Evolutionary conservation across 2,888 invertebrate species (phyloP), one percentile per base, ranked within the genome.

Genomic region (Apeira syringaria): DNA sequence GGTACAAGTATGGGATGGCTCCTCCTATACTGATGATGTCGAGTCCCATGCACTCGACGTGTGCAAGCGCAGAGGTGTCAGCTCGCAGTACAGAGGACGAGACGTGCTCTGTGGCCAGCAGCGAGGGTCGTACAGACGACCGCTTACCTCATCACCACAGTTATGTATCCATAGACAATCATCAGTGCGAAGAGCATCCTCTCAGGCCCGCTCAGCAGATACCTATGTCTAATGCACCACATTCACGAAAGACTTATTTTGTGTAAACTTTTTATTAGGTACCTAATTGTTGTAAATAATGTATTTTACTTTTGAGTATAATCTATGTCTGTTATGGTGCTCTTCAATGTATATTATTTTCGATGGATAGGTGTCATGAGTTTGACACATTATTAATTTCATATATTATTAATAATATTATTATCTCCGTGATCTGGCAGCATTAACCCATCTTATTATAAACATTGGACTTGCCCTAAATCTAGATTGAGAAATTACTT

Each of bases 11-110:
- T 51, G 89, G 88, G 51, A 88, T 88, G 83, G 82, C 84, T 44
- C 87, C 88, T 10, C 88, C 89, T 30, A 86, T 86, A 49, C 68
- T 88, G 59, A 88, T 92, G 80, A 92, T 92, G 78, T 92, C 92
- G 31, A 92, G 92, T 56, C 92, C 92, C 25, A 90, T 92, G 78
- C 92, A 93, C 64, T 92, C 92, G 52, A 83, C 87, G 3, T 88
- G 89, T 50, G 89, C 88, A 25, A 89, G 89, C 56, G 92, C 92
- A 28, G 92, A 92, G 77, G 92, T 92, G 50, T 92, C 92, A 5
- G 92, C 90, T 10, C 82, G 92, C 44, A 90, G 92, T 48, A 92
- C 92, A 35, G 92, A 92, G 76, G 92, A 92, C 69, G 92, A 92
- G 79, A 92, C 92, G 43, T 92, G 92, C 53, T 92, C 92, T 3